phyloP scores from a whole-genome alignment of 2,797 vertebrate species.

The Florisuga fusca region DNA sequence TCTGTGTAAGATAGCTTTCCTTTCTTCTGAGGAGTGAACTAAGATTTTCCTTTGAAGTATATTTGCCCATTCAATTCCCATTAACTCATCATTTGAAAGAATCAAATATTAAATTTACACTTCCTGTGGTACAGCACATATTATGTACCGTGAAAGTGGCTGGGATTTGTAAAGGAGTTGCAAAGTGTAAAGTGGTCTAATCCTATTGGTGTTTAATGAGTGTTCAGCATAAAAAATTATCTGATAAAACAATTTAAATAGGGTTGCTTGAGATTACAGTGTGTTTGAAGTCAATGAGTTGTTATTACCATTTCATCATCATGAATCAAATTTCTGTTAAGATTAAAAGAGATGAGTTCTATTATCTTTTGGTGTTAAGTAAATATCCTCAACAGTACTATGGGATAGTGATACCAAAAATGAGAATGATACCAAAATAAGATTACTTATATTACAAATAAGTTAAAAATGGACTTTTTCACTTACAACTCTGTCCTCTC shows the following conservation, averaged over 20 bases:
- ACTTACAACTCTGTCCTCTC: not conserved
- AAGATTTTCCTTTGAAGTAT: conserved; percentile 9
- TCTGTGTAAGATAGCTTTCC: not conserved
- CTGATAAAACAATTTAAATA: not conserved
- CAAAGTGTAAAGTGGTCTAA: not conserved
- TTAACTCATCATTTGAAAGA: not conserved
- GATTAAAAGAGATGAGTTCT: not conserved
- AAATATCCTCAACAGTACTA: not conserved
- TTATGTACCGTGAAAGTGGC: not conserved
- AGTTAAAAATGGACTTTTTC: not conserved
- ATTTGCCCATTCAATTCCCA: not conserved
- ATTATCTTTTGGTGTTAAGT: not conserved
- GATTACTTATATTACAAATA: not conserved
- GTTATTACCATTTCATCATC: not conserved
- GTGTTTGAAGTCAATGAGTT: conserved; percentile 1
- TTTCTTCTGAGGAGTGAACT: not conserved
- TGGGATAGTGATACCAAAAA: not conserved
- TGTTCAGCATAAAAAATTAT: conserved; percentile 10
- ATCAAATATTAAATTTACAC: conserved; percentile 21
- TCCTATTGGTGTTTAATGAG: not conserved
- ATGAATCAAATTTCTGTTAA: not conserved
- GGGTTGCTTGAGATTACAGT: not conserved
- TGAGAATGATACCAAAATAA: not conserved
- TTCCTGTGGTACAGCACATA: not conserved
- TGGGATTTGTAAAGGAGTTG: conserved; percentile 25